Percentiles rank a stretch among this genome's conserved stretches.
Conservation (phyloP, 2,113 vertebrate species). For the Pogonocichla stellata region DNA sequence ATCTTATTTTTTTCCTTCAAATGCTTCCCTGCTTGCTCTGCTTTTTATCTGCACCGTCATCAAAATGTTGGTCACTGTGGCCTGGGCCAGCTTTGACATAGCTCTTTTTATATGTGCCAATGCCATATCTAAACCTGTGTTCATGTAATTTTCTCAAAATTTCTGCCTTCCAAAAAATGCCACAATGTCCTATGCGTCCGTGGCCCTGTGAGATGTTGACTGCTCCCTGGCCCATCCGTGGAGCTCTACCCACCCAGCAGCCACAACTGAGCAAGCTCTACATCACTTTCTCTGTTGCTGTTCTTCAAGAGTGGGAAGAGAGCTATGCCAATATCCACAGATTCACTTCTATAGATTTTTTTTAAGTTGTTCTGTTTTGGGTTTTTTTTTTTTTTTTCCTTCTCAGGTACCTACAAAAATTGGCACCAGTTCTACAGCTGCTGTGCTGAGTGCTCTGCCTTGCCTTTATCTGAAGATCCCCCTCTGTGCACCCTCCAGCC, state of each 20-base stretch:
- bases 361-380: not conserved
- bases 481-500: not conserved
- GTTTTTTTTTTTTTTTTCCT: not conserved
- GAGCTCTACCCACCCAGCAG: not conserved
- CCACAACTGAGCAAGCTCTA: not conserved
- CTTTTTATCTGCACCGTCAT: not conserved
- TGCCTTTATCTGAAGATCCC: not conserved
- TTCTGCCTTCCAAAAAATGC: not conserved
- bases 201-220: not conserved
- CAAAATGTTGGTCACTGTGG: not conserved
- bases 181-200: accelerated
- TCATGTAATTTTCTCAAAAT: not conserved
- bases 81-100: not conserved
- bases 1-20: not conserved
- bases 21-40: not conserved
- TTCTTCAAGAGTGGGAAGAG: not conserved
- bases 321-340: accelerated
- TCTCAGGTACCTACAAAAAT: not conserved
- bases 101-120: not conserved
- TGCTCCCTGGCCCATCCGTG: accelerated
- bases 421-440: not conserved
- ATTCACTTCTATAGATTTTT: not conserved
- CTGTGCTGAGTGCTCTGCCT: not conserved
- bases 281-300: not conserved
- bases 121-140: not conserved